A percentile compares a stretch with the other conserved stretches of the same genome.
phyloP scores from a whole-genome alignment of 2,113 vertebrate species.

The Sigmodon hispidus region DNA sequence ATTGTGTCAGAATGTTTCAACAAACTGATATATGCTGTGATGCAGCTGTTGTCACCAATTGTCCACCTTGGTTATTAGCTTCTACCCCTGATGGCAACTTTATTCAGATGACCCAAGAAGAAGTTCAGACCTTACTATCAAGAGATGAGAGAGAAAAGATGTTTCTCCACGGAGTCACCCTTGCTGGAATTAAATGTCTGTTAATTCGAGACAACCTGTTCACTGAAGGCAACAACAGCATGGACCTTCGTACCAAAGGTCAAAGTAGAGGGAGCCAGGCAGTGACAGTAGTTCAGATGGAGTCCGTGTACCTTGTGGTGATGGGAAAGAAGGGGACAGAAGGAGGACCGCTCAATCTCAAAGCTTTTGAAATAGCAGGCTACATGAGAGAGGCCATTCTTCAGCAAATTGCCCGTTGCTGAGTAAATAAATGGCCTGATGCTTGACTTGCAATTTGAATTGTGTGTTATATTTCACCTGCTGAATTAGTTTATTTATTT shows the following conservation, averaged over 20 bases:
- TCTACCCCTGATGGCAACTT: conserved; percentile 61
- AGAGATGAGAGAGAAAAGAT: conserved; percentile 64
- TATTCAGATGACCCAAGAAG: conserved; percentile 60
- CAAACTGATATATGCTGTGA: conserved; percentile 54
- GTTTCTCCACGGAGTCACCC: conserved; percentile 71
- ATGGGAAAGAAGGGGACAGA: conserved; percentile 74
- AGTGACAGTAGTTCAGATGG: conserved; percentile 64
- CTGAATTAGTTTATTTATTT: conserved; percentile 1
- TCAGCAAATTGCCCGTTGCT: conserved; percentile 35
- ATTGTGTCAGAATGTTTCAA: conserved; percentile 48
- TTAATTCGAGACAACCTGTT: conserved; percentile 72
- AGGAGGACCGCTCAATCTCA: conserved; percentile 75
- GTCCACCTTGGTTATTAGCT: conserved; percentile 65
- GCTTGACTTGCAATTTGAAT: conserved; percentile 47
- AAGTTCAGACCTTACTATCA: conserved; percentile 73
- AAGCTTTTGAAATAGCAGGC: conserved; percentile 73
- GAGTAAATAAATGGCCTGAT: conserved; percentile 53
- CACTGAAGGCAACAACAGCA: conserved; percentile 68
- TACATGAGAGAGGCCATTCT: conserved; percentile 64
- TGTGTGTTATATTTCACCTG: conserved; percentile 24
- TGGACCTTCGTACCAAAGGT: conserved; percentile 77
- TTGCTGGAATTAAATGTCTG: conserved; percentile 77
- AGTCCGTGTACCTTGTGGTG: conserved; percentile 73
- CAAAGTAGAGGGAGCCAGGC: conserved; percentile 65
- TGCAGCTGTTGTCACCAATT: conserved; percentile 61